Base-by-base conservation (phyloP, 2,113 vertebrate genomes). In the Protobothrops flavoviridis region DNA sequence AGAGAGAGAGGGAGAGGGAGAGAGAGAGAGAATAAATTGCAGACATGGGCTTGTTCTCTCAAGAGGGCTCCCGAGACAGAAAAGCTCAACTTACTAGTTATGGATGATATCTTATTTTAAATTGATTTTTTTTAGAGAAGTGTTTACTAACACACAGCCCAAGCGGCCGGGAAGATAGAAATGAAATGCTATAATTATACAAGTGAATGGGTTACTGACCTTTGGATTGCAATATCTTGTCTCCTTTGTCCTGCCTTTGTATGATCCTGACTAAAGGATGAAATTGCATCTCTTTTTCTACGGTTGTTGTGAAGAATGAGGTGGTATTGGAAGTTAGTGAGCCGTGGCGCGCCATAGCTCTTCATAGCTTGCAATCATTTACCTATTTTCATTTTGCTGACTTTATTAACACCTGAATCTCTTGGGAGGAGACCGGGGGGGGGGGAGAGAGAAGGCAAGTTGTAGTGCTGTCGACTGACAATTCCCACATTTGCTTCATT, bases 101-200 rank as follows among this genome's bases (percentile, higher is more conserved):
- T 94, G 87, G 94, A 55, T 29, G 55, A 96, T 88, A 94, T 95
- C 95, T 95, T 59, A 90, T 93, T 93, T 90, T 61, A 74, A 96
- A 93, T 86, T 92, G 91, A 90, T 95, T 93, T 96, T 93, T 96
- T 20, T 50, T 85, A 88, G 9, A 94, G 94, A 92, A 95, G 97
- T 95, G 97, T 98, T 98, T 97, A 95, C 97, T 96, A 96, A 97
- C 96, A 95, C 95, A 88, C 94, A 53, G 95, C 94, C 89, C 91
- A 93, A 94, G 5, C 95, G 89, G 96, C 96, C 96, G 97, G 97
- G 98, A 96, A 97, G 98, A 94, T 98, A 97, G 97, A 98, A 98
- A 98, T 98, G 98, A 99, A 99, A 98, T 98, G 98, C 98, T 98
- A 97, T 99, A 99, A 99, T 99, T 99, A 99, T 98, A 98, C 98